Evolutionary conservation across 1,140 invertebrate species (phyloP).

Genomic region (Drosophila serrata): DNA sequence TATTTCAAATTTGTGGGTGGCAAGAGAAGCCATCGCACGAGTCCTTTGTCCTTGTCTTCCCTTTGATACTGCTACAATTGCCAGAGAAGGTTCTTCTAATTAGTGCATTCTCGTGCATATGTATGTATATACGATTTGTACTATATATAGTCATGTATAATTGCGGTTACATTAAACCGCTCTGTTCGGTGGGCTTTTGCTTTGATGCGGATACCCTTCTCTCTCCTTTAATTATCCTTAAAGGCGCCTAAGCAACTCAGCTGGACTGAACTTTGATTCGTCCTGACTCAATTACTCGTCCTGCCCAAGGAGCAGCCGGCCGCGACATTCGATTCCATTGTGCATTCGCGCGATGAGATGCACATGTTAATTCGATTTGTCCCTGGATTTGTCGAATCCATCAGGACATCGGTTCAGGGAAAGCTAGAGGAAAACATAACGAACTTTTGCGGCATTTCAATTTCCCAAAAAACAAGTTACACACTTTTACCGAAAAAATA

Average conservation of each 20-base stretch:
- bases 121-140: neutral
- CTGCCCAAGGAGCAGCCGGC: neutral
- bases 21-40: neutral
- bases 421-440: neutral
- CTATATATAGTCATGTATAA: neutral
- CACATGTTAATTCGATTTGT: neutral
- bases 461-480: neutral
- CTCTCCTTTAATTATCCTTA: neutral
- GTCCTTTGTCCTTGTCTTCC: neutral
- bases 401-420: neutral
- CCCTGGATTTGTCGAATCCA: neutral
- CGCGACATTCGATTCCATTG: neutral
- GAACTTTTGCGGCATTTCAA: neutral
- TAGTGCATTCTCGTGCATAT: neutral
- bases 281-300: constrained; percentile 5
- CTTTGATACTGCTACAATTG: neutral
- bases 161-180: neutral
- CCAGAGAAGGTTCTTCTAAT: neutral
- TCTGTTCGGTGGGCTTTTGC: neutral
- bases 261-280: constrained; percentile 1
- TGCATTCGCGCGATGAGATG: constrained; percentile 2
- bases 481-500: neutral
- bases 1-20: too few species aligned
- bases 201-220: neutral
- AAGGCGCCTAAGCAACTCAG: neutral